These are phyloP conservation scores for Pteromalus puparum DNA, from an alignment of 1,140 invertebrate species.

Conservation along the genomic window DNA sequence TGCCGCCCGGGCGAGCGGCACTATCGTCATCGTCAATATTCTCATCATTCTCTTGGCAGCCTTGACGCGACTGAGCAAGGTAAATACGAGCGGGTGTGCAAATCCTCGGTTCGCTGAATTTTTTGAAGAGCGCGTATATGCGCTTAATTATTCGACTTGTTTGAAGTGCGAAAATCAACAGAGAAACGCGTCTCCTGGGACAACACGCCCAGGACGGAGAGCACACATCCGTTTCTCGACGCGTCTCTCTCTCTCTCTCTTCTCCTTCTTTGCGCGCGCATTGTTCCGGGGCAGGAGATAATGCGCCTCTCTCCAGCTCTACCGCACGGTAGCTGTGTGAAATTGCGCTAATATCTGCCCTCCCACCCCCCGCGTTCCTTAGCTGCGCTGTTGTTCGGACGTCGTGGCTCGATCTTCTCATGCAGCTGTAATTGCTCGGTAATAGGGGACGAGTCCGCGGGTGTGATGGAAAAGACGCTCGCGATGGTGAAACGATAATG, in stretches of 20 bases:
- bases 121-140: no score
- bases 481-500: no score
- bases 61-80: conserved; percentile 5
- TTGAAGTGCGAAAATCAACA: not conserved
- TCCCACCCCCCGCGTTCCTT: not conserved
- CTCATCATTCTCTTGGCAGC: not conserved
- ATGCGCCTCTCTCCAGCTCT: not conserved
- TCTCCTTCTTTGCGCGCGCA: not conserved
- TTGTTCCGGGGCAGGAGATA: not conserved
- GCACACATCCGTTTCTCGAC: not conserved
- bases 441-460: no score
- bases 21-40: not conserved
- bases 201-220: conserved; percentile 42
- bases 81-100: not conserved
- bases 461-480: no score
- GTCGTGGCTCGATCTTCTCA: not conserved
- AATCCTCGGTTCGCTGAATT: no score
- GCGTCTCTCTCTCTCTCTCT: not conserved
- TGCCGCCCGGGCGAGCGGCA: conserved; percentile 68
- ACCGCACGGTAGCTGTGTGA: not conserved
- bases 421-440: no score
- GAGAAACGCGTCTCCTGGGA: conserved; percentile 17
- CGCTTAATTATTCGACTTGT: not conserved
- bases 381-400: not conserved
- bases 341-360: conserved; percentile 21